Percentiles rank a stretch among this genome's conserved stretches.
These are phyloP conservation scores for Nomada lathburiana DNA, from an alignment of 2,888 invertebrate genomes.

Conservation along the genomic window DNA sequence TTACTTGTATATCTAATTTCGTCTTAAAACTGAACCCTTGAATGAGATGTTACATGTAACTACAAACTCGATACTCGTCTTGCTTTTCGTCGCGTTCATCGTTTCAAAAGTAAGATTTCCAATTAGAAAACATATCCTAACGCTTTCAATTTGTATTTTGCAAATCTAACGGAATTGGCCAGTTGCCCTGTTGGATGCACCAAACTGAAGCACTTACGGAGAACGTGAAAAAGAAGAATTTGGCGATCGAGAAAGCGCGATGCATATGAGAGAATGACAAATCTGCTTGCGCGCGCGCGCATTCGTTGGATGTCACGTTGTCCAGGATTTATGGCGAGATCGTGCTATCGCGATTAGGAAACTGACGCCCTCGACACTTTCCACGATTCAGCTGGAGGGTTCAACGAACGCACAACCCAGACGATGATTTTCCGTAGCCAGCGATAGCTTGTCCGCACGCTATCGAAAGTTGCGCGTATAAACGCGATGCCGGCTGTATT, in stretches of 20 bases:
- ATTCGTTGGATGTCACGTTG: conserved; percentile 25
- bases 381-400: conserved; percentile 43
- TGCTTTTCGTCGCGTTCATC: too few species aligned
- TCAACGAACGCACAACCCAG: conserved; percentile 32
- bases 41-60: too few species aligned
- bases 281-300: conserved; percentile 25
- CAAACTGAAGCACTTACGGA: too few species aligned
- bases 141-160: too few species aligned
- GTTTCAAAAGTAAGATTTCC: too few species aligned
- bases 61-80: too few species aligned
- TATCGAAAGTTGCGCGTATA: conserved; percentile 17
- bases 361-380: conserved; percentile 53
- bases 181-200: too few species aligned
- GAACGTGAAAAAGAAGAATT: neutral
- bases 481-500: neutral
- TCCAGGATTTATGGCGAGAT: conserved; percentile 41
- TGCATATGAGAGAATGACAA: conserved; percentile 36
- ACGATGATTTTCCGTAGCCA: conserved; percentile 31
- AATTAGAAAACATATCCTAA: too few species aligned
- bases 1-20: too few species aligned
- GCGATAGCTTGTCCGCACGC: conserved; percentile 17
- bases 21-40: too few species aligned
- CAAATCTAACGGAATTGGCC: too few species aligned
- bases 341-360: conserved; percentile 45
- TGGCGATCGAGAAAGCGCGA: conserved; percentile 13